Evolutionary conservation across 1,140 invertebrate species (phyloP).

Genomic region (Orchestia grillus): DNA sequence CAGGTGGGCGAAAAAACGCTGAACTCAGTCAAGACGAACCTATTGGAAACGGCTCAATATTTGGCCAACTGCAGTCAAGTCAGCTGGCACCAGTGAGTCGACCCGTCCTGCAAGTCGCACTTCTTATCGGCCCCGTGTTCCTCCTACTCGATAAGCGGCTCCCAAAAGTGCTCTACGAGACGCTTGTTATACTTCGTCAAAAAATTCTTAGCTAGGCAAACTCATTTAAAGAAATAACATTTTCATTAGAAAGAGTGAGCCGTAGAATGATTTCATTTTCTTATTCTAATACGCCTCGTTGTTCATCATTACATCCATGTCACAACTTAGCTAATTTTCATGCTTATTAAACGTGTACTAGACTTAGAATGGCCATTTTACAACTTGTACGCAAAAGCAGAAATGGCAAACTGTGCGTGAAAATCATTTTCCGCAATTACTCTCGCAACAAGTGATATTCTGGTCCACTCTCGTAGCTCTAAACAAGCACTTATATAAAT

Average conservation of each 20-base stretch:
- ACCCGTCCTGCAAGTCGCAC: neutral
- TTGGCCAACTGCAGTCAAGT: neutral
- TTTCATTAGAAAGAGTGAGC: neutral
- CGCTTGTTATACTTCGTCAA: neutral
- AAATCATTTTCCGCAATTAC: neutral
- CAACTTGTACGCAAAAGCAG: neutral
- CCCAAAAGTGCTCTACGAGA: neutral
- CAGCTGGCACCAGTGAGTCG: neutral
- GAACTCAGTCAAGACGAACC: neutral
- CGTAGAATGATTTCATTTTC: neutral
- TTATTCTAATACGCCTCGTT: neutral
- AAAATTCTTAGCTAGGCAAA: neutral
- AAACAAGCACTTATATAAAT: neutral
- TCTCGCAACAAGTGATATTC: neutral
- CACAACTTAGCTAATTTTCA: neutral
- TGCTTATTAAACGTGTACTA: neutral
- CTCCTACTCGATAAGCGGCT: neutral
- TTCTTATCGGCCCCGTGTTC: neutral
- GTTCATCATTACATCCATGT: neutral
- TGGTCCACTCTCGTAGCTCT: neutral
- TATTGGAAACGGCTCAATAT: neutral
- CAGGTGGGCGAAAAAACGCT: neutral
- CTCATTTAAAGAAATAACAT: neutral
- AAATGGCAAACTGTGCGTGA: neutral
- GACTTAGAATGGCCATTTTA: neutral